Evolutionary conservation across 2,888 invertebrate species (phyloP), one percentile per base, ranked within the genome.

Genomic region (Acleris cristana): DNA sequence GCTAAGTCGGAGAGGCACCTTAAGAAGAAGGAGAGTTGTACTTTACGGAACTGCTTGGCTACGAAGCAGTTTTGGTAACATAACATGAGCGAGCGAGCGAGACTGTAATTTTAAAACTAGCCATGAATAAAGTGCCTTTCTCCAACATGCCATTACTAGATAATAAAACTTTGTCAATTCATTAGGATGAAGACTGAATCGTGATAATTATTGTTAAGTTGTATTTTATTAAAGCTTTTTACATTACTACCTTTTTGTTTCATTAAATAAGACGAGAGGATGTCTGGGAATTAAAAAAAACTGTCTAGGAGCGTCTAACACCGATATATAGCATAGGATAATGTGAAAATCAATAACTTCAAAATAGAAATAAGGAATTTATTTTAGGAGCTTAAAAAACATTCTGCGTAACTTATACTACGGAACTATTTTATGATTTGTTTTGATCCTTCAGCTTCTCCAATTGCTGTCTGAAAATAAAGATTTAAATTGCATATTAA

Each of bases 391-490:
- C 56, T 66, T 66, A 66, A n/a, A 56, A 48, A 61, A 34, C 23
- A 18, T 58, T 18, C 19, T 30, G 16, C 19, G 23, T 8, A 45
- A 26, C 48, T 66, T 57, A 21, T 8, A 18, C 45, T 66, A 65
- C 5, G 2, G 19, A 40, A 59, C 52, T 70, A 58, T 59, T 69
- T 75, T 84, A 87, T 0, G 72, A 57, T 76, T 87, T 87, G 58
- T 80, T 80, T 45, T 84, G 84, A 2, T 90, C 89, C 70, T 94
- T 94, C 75, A 95, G 94, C 76, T 95, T 95, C 73, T 95, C 95
- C 65, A 95, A 79, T 82, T 95, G 95, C 75, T 95, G 94, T 73
- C 95, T 95, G 92, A 67, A 94, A 95, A 34, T 34, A 34, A 56
- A 77, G 77, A 79, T 76, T 76, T 76, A 73, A 72, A 71, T 52